phyloP scores from a whole-genome alignment of 2,113 vertebrate genomes.

The Charadrius vociferus region DNA sequence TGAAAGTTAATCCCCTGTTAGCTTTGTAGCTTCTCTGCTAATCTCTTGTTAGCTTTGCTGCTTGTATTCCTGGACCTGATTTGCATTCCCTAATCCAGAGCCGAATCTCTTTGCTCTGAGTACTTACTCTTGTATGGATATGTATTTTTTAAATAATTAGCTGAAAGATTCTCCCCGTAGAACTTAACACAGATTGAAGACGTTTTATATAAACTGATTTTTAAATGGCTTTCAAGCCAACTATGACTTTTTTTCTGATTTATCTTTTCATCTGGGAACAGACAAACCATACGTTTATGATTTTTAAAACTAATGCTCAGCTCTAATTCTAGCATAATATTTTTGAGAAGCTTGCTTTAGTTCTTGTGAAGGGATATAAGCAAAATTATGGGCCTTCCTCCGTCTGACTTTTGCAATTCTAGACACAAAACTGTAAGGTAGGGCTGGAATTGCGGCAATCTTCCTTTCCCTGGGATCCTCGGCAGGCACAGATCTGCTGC shows the following conservation, averaged over 20 bases:
- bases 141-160: constrained; percentile 37
- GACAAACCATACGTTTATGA: neutral
- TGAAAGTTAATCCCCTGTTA: constrained; percentile 64
- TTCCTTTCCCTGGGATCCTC: neutral
- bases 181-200: neutral
- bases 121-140: constrained; percentile 17
- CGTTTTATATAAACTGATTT: neutral
- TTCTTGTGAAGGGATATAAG: neutral
- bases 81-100: constrained; percentile 63
- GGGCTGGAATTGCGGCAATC: neutral
- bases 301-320: neutral
- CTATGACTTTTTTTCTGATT: neutral
- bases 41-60: constrained; percentile 56
- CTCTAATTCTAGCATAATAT: neutral
- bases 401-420: neutral
- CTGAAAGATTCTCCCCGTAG: neutral
- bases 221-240: constrained; percentile 15
- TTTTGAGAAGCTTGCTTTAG: neutral
- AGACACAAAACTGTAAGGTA: neutral
- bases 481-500: neutral
- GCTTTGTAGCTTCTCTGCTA: constrained; percentile 29
- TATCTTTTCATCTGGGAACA: neutral
- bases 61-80: constrained; percentile 35
- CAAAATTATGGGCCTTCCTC: neutral
- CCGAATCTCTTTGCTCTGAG: constrained; percentile 32